Evolutionary conservation across 1,140 invertebrate species (phyloP).

Genomic region (Eueides isabella): DNA sequence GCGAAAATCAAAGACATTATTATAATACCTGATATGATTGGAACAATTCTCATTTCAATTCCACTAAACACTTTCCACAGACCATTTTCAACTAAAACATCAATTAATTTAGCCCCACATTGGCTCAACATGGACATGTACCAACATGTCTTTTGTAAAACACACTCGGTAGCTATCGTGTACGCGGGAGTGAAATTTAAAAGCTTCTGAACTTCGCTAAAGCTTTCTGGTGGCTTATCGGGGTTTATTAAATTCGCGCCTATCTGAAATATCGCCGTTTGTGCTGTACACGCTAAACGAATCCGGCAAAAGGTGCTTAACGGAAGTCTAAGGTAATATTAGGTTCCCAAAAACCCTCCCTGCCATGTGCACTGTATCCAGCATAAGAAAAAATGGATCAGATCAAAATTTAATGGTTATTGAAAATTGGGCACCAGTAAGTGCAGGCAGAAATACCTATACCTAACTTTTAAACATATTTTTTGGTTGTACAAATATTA

Average conservation of each 20-base stretch:
- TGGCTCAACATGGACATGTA: constrained; percentile 49
- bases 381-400: no score
- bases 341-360: no score
- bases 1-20: no score
- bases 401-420: no score
- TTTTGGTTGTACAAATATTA: no score
- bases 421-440: no score
- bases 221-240: constrained; percentile 55
- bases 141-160: constrained; percentile 56
- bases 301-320: no score
- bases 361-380: no score
- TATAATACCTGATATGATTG: constrained; percentile 77
- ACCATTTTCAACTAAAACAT: constrained; percentile 41
- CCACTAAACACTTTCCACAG: constrained; percentile 79
- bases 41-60: constrained; percentile 81
- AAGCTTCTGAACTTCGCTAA: constrained; percentile 52
- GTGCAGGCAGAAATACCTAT: no score
- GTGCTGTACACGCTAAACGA: no score
- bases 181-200: constrained; percentile 44
- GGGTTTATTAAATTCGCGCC: constrained; percentile 55
- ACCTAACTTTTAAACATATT: no score
- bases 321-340: no score
- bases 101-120: constrained; percentile 35
- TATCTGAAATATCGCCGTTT: constrained; percentile 45
- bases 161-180: constrained; percentile 54